Base-by-base conservation (phyloP, 2,113 vertebrate genomes). In the Pollachius pollachius region DNA sequence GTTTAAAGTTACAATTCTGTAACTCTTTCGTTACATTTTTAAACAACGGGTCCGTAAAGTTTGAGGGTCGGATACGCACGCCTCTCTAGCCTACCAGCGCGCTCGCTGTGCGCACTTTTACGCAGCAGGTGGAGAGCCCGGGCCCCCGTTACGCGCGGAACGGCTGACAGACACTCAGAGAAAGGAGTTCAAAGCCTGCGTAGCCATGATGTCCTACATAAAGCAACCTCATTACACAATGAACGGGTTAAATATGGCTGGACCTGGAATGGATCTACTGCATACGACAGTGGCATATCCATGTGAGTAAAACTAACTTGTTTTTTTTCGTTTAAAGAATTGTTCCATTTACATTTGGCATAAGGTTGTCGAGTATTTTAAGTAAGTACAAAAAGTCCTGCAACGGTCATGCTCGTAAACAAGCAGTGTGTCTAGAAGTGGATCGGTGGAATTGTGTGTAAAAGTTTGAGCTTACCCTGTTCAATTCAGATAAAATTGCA, bases 181-280 rank as follows among this genome's bases (percentile, higher is more conserved):
- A 73, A 67, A 78, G 86, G 87, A 83, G 74, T 78, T 79, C 81
- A 85, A 62, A 78, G 72, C 59, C 82, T 48, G 79, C 84, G 81
- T 62, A 70, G 93, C 81, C 89, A 94, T 94, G 94, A 94, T 94
- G 94, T 94, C 94, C 89, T 95, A 94, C 84, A 91, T 94, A 73
- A 95, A 94, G 84, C 94, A 94, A 64, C 91, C 94, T 4, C 94
- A 94, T 85, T 95, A 94, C 80, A 90, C 91, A 8, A 93, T 94
- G 90, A 95, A 94, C 72, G 93, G 93, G 73, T 87, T 95, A 81
- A 90, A 92, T 60, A 73, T 94, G 81, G 74, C 92, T 3, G 93
- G 85, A 0, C 82, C 93, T 0, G 93, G 92, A 1, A 93, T 95
- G 93, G 94, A 95, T 25, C 82, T 95, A 58, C 90, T 95, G 3